phyloP scores from a whole-genome alignment of 2,888 invertebrate species.

The Chromoteleia sp. region DNA sequence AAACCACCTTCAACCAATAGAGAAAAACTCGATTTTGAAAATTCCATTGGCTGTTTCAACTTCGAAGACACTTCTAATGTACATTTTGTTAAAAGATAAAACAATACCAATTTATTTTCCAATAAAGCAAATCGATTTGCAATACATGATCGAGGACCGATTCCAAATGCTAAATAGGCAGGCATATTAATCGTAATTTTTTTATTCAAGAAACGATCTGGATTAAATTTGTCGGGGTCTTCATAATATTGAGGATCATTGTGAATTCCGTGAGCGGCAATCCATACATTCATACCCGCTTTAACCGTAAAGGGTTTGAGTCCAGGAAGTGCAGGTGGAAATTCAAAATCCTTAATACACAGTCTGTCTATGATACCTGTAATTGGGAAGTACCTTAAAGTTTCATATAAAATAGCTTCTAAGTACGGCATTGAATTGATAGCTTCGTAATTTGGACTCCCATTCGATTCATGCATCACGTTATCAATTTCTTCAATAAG shows the following conservation, averaged over 20 bases:
- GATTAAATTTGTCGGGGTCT: slow-evolving; percentile 26
- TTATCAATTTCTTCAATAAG: slow-evolving; percentile 18
- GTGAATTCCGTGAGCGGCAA: slow-evolving; percentile 32
- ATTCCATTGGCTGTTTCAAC: slow-evolving; percentile 82
- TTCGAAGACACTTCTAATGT: slow-evolving; percentile 78
- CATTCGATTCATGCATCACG: slow-evolving; percentile 12
- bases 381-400: slow-evolving; percentile 21
- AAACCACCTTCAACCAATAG: slow-evolving; percentile 63
- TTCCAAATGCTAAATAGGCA: slow-evolving; percentile 33
- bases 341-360: slow-evolving; percentile 18
- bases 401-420: slow-evolving; percentile 39
- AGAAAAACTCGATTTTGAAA: slow-evolving; percentile 50
- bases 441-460: slow-evolving; percentile 24
- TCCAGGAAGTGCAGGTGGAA: slow-evolving; percentile 36
- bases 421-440: slow-evolving; percentile 41
- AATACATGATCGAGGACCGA: slow-evolving; percentile 37
- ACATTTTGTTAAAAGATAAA: slow-evolving; percentile 72
- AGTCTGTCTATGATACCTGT: slow-evolving; percentile 32
- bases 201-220: slow-evolving; percentile 8
- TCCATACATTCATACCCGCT: slow-evolving; percentile 33
- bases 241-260: slow-evolving; percentile 26
- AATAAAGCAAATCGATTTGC: slow-evolving; percentile 28
- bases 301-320: slow-evolving; percentile 24
- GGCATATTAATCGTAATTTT: slow-evolving; percentile 17
- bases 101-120: slow-evolving; percentile 65